Evolutionary conservation across 2,888 invertebrate species (phyloP).

Genomic region (Antheraea yamamai): DNA sequence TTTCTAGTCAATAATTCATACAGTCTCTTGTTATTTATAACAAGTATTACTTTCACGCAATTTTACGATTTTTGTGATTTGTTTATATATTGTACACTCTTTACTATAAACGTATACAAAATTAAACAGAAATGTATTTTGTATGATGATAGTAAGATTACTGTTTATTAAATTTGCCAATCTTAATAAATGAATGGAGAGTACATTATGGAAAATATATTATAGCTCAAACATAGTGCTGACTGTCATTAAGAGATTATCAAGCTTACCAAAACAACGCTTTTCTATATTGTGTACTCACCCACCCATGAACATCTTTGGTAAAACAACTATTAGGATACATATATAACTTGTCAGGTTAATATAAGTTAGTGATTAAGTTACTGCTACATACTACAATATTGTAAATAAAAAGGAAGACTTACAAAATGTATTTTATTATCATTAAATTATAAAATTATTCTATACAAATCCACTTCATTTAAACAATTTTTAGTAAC

Average conservation of each 20-base stretch:
- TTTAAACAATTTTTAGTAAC: neutral
- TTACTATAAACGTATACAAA: neutral
- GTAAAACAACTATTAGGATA: slow-evolving; percentile 53
- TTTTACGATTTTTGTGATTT: neutral
- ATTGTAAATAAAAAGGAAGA: slow-evolving; percentile 73
- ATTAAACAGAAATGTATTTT: neutral
- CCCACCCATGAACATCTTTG: slow-evolving; percentile 61
- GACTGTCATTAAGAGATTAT: too few species aligned
- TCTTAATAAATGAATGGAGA: neutral
- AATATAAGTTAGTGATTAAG: slow-evolving; percentile 33
- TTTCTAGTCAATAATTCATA: slow-evolving; percentile 4
- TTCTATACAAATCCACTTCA: slow-evolving; percentile 41
- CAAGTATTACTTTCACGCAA: neutral
- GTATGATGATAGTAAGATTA: neutral
- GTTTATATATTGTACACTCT: neutral
- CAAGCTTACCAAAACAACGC: neutral
- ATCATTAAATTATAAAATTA: slow-evolving; percentile 65
- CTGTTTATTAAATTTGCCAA: neutral
- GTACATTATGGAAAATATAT: slow-evolving; percentile 14
- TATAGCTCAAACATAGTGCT: slow-evolving; percentile 40
- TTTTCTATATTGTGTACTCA: slow-evolving; percentile 27
- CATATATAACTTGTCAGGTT: slow-evolving; percentile 13
- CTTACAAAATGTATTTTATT: slow-evolving; percentile 63
- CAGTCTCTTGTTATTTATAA: slow-evolving; percentile 1
- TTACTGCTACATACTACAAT: slow-evolving; percentile 41